Evolutionary conservation across 2,888 invertebrate species (phyloP), one percentile per base, ranked within the genome.

Genomic region (Rhyacophila evoluta): DNA sequence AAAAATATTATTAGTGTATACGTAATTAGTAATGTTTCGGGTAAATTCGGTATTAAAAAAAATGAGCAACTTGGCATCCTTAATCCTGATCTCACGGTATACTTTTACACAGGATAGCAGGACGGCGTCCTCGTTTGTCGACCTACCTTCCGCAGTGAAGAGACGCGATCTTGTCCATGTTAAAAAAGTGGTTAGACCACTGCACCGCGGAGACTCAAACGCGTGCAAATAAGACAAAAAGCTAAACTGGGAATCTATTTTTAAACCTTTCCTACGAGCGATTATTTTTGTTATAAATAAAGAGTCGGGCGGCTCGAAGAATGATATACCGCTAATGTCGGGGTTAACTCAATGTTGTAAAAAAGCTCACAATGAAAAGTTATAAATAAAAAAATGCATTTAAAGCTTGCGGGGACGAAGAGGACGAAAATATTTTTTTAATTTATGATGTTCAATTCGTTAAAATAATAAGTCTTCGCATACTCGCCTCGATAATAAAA

Each of bases 191-290:
- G 81, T 77, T 74, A 78, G 81, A 81, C 81, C 79, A 79, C 79
- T 81, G 79, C 55, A 55, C 19, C 15, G 15, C 19, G 55, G 55
- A 12, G 55, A 55, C 19, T 55, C 55, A 55, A 55, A 55, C 19
- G 55, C 55, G 37, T 37, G 70, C 39, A 79, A 81, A 77, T 72
- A 79, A 79, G 77, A 78, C 74, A 77, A 81, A 75, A 72, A 72
- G 67, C 70, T 69, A 79, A 81, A 81, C 75, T 79, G 79, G 81
- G 79, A 79, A 73, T 81, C 81, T 81, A 81, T 81, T 81, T 81
- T 73, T 79, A 81, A 78, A 77, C 74, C 81, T 71, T 78, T 78
- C 75, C 78, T 78, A 78, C 77, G 36, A 77, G 72, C 72, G 79
- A 79, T 79, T 79, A 79, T 77, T 76, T 74, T 74, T 68, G 78